phyloP scores from a whole-genome alignment of 2,113 vertebrate species.

The Furnarius figulus region DNA sequence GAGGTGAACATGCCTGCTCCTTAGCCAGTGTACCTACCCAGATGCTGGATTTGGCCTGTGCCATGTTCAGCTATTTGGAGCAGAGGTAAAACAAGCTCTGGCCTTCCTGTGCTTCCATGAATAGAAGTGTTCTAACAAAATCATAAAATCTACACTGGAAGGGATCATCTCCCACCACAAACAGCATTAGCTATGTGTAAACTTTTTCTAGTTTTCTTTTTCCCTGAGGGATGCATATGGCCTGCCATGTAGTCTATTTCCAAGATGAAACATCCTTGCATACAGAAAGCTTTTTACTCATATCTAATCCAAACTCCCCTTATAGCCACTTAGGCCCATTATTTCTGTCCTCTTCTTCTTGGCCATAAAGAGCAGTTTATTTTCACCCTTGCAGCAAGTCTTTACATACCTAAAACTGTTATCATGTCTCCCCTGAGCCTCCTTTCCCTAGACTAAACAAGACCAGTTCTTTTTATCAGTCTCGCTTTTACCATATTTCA shows the following conservation, averaged over 20 bases:
- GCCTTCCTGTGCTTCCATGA: neutral
- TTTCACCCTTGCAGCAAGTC: neutral
- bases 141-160: neutral
- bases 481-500: neutral
- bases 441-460: conserved; percentile 33
- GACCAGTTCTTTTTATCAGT: neutral
- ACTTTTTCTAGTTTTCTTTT: neutral
- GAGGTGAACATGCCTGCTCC: neutral
- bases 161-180: neutral
- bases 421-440: neutral
- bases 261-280: neutral
- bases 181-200: neutral
- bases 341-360: neutral
- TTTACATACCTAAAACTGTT: conserved; percentile 5
- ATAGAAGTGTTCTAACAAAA: neutral
- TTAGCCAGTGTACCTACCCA: neutral
- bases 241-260: no score
- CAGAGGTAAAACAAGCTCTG: neutral
- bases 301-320: neutral
- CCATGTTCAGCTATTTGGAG: neutral
- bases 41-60: neutral
- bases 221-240: neutral
- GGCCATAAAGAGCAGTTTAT: neutral
- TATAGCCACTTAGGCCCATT: neutral
- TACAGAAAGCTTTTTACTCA: neutral